Evolutionary conservation across 2,113 vertebrate species (phyloP).

Genomic region (Cichladusa arquata): DNA sequence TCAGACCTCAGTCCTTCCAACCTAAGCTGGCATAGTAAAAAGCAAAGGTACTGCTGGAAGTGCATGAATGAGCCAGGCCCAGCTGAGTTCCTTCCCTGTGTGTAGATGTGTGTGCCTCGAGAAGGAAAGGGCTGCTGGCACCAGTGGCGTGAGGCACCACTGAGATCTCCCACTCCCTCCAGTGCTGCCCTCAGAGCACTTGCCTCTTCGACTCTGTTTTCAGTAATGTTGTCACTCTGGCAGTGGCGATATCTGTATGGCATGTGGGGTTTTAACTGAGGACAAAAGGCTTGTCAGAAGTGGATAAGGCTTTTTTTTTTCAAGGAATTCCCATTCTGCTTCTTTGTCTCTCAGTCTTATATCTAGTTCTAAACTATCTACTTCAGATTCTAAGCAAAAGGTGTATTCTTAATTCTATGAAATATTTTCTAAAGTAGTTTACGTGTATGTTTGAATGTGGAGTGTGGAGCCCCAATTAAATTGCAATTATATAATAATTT

Average conservation of each 20-base stretch:
- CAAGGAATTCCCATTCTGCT: background rate
- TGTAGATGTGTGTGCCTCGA: background rate
- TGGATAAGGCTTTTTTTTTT: background rate
- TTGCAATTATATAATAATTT: background rate
- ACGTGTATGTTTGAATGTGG: background rate
- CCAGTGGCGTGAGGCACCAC: accelerated
- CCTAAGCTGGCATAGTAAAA: background rate
- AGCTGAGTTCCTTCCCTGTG: background rate
- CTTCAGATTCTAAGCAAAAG: background rate
- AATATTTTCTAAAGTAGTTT: background rate
- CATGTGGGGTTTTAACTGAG: background rate
- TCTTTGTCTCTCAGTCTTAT: background rate
- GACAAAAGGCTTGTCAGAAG: background rate
- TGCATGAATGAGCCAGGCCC: background rate
- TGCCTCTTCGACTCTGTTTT: background rate
- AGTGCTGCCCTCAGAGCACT: background rate
- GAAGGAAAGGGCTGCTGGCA: background rate
- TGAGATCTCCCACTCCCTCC: accelerated
- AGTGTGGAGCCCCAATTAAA: background rate
- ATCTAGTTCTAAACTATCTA: background rate
- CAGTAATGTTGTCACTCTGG: background rate
- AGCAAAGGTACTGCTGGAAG: background rate
- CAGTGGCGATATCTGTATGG: accelerated
- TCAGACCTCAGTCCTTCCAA: background rate
- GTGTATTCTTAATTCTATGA: background rate